Evolutionary conservation across 2,888 invertebrate species (phyloP).

Genomic region (Branchinecta sandiegonensis): DNA sequence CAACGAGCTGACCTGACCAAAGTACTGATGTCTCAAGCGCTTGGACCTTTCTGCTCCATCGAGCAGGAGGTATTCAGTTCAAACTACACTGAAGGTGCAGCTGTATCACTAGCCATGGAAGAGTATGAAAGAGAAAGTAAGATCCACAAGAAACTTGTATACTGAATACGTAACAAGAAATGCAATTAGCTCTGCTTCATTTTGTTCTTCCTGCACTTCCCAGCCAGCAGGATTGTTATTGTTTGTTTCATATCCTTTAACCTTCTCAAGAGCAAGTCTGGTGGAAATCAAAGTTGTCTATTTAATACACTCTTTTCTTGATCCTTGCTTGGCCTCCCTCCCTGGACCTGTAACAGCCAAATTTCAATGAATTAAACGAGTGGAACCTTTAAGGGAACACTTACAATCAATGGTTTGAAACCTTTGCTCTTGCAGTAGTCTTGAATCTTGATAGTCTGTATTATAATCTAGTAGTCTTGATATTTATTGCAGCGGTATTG

Average conservation of each 20-base stretch:
- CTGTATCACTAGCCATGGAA: slow-evolving; percentile 74
- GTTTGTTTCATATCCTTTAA: slow-evolving; percentile 8
- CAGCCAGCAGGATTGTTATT: background rate
- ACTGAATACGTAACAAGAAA: background rate
- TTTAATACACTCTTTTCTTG: too few relatives aligned
- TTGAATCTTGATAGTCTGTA: background rate
- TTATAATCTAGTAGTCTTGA: slow-evolving; percentile 12
- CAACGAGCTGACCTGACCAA: slow-evolving; percentile 83
- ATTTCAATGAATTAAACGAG: too few relatives aligned
- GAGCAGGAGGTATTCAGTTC: slow-evolving; percentile 77
- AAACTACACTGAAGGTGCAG: slow-evolving; percentile 80
- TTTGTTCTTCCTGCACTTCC: background rate
- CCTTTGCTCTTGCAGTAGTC: too few relatives aligned
- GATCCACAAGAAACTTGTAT: slow-evolving; percentile 30
- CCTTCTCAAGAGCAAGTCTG: too few relatives aligned
- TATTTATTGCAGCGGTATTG: background rate
- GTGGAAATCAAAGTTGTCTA: too few relatives aligned
- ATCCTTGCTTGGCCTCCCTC: too few relatives aligned
- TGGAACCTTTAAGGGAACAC: too few relatives aligned
- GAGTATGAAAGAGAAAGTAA: slow-evolving; percentile 81
- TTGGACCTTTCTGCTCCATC: slow-evolving; percentile 79
- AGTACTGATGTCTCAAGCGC: slow-evolving; percentile 67
- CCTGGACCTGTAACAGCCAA: too few relatives aligned
- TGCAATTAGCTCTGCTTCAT: background rate
- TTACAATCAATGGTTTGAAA: too few relatives aligned